Percentiles rank a stretch among this genome's conserved stretches.
phyloP scores from a whole-genome alignment of 1,140 invertebrate species.

The Nixonia krombeini region DNA sequence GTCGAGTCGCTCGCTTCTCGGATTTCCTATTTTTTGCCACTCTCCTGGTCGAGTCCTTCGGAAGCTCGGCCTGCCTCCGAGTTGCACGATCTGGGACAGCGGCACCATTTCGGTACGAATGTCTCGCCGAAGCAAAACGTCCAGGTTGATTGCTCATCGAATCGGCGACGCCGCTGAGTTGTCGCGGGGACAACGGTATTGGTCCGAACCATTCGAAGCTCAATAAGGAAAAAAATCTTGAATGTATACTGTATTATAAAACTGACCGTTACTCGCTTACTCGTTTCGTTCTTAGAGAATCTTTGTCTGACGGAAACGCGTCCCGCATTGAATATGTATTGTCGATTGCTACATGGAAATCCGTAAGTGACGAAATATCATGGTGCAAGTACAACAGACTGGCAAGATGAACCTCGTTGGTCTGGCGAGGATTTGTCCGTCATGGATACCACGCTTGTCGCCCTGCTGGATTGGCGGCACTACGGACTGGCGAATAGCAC shows the following conservation, averaged over 20 bases:
- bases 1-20: constrained; percentile 7
- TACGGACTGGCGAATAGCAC: constrained; percentile 19
- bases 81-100: no score
- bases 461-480: constrained; percentile 4
- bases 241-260: constrained; percentile 63
- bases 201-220: constrained; percentile 47
- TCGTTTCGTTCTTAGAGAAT: constrained; percentile 61
- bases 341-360: constrained; percentile 21
- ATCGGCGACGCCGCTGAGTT: neutral
- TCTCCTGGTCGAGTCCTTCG: no score
- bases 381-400: constrained; percentile 6
- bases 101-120: no score
- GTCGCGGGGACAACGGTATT: constrained; percentile 21
- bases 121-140: no score
- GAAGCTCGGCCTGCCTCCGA: no score
- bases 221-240: constrained; percentile 60
- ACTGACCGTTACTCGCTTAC: constrained; percentile 64
- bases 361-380: constrained; percentile 6
- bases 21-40: no score
- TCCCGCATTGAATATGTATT: constrained; percentile 3
- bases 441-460: neutral
- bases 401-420: constrained; percentile 1
- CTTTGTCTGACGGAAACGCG: constrained; percentile 41
- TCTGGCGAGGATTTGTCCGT: neutral
- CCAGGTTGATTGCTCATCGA: neutral